These are phyloP conservation scores for Psittacula echo DNA, from an alignment of 2,797 vertebrate genomes.

Conservation along the genomic window DNA sequence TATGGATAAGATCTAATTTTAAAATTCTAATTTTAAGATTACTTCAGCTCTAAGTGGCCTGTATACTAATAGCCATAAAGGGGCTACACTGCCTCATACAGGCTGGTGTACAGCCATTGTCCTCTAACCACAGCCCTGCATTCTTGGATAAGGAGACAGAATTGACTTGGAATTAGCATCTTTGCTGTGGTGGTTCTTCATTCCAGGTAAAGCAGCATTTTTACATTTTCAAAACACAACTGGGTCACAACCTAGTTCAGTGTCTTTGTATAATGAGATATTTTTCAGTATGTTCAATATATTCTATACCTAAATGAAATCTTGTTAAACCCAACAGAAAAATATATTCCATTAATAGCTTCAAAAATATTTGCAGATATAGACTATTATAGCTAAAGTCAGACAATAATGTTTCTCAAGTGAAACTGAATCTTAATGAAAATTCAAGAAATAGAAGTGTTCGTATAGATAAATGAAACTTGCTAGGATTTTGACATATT, in stretches of 20 bases:
- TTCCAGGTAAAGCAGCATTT: background rate
- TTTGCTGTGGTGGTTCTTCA: background rate
- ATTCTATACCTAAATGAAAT: background rate
- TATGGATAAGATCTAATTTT: conserved; percentile 25
- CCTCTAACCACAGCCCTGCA: background rate
- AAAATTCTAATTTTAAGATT: background rate
- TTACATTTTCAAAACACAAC: background rate
- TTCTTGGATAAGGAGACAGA: background rate
- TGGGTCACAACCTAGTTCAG: background rate
- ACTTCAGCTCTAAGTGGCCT: background rate
- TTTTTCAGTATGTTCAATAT: background rate
- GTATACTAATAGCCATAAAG: background rate
- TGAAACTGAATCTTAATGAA: background rate
- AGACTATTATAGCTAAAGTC: background rate
- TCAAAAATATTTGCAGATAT: background rate
- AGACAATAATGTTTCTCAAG: background rate
- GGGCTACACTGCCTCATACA: background rate
- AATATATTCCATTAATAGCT: background rate
- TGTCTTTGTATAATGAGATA: background rate
- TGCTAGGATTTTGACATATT: background rate
- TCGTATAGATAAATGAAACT: background rate
- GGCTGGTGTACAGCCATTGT: background rate
- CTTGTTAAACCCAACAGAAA: background rate
- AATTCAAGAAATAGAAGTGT: background rate
- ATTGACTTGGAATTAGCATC: background rate